Conservation (phyloP, 2,113 vertebrate species). For the Istiophorus platypterus region DNA sequence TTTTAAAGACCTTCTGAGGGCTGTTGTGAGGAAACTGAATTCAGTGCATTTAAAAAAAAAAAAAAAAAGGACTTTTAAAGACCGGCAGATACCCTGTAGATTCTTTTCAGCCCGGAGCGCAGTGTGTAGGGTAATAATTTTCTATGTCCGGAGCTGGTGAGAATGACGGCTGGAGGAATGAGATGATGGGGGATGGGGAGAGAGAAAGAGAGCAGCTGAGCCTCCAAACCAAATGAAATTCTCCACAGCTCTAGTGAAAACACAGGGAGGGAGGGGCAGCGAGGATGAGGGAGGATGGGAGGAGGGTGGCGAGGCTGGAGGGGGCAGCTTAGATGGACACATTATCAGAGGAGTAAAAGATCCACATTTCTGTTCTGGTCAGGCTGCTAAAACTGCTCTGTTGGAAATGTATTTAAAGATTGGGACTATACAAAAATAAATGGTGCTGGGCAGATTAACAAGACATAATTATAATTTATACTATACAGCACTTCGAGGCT, state of each 20-base stretch:
- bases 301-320: slow-evolving; percentile 49
- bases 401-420: neutral
- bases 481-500: neutral
- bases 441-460: neutral
- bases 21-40: neutral
- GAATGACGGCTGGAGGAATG: slow-evolving; percentile 62
- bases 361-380: slow-evolving; percentile 12
- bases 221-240: slow-evolving; percentile 78
- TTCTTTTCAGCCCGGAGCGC: slow-evolving; percentile 55
- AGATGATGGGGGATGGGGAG: slow-evolving; percentile 61
- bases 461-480: neutral
- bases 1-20: neutral
- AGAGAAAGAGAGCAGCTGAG: slow-evolving; percentile 68
- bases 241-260: slow-evolving; percentile 74
- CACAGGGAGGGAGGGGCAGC: slow-evolving; percentile 36
- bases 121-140: slow-evolving; percentile 62
- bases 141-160: slow-evolving; percentile 64
- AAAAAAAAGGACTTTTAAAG: slow-evolving; percentile 17
- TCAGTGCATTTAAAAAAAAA: slow-evolving; percentile 3
- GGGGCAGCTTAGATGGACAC: slow-evolving; percentile 34
- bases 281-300: slow-evolving; percentile 22
- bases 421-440: neutral
- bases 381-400: neutral
- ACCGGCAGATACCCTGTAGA: slow-evolving; percentile 26
- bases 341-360: slow-evolving; percentile 18